Evolutionary conservation across 2,113 vertebrate genomes (phyloP).

Genomic region (Stictonetta naevosa): DNA sequence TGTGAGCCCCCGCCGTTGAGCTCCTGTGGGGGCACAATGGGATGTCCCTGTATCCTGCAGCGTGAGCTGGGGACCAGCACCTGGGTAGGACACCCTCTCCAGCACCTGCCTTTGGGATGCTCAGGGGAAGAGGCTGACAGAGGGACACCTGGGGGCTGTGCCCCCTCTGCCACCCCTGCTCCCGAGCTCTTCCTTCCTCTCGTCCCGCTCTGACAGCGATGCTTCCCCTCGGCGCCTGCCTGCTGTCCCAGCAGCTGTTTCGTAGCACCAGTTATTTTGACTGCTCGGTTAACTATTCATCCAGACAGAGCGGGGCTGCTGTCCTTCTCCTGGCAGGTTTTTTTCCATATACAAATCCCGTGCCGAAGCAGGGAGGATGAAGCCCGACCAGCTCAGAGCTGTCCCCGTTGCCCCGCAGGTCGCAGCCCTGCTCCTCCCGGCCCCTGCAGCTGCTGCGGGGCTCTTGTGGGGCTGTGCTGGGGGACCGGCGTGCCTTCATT

Average conservation of each 20-base stretch:
- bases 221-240: neutral
- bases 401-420: accelerated
- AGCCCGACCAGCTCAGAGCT: neutral
- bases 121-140: neutral
- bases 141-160: neutral
- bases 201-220: neutral
- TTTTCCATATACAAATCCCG: conserved; percentile 65
- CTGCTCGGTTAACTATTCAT: conserved; percentile 59
- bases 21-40: neutral
- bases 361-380: neutral
- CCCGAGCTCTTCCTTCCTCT: conserved; percentile 7
- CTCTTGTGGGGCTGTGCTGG: neutral
- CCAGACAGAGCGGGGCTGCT: conserved; percentile 34
- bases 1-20: accelerated
- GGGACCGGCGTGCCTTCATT: neutral
- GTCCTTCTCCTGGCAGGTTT: neutral
- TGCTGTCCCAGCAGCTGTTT: conserved; percentile 52
- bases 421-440: neutral
- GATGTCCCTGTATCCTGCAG: neutral
- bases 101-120: neutral
- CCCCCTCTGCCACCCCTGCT: neutral
- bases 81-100: neutral
- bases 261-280: conserved; percentile 37
- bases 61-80: neutral
- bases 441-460: too few species aligned